These are phyloP conservation scores for Syngnathoides biaculeatus DNA, from an alignment of 2,113 vertebrate species.

Conservation along the genomic window DNA sequence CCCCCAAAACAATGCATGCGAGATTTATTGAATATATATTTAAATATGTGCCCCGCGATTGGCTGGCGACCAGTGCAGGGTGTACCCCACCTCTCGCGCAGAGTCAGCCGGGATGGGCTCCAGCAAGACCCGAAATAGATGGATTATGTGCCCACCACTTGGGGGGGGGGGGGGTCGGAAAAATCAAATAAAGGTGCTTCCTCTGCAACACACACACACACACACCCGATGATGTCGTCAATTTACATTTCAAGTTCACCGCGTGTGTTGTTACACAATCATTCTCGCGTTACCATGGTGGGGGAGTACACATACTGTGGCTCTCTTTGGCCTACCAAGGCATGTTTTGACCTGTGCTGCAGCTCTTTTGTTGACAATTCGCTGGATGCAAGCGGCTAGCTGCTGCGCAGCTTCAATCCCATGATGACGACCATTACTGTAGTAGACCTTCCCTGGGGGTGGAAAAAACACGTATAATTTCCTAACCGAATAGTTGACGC, in stretches of 20 bases:
- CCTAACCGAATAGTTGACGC: background rate
- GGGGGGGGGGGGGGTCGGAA: background rate
- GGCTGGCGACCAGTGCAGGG: too few relatives aligned
- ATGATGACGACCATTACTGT: background rate
- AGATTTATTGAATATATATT: too few relatives aligned
- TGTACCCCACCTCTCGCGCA: too few relatives aligned
- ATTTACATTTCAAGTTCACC: conserved; percentile 70
- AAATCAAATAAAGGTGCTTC: conserved; percentile 4
- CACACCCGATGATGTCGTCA: conserved; percentile 55
- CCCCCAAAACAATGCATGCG: too few relatives aligned
- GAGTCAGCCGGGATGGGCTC: too few relatives aligned
- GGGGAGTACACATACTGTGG: conserved; percentile 57
- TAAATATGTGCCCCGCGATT: too few relatives aligned
- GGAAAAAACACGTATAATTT: background rate
- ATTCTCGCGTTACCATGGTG: conserved; percentile 68
- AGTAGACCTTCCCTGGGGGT: background rate
- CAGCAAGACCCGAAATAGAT: too few relatives aligned
- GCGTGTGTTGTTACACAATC: conserved; percentile 67
- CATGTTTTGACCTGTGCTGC: conserved; percentile 68
- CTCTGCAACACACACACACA: conserved; percentile 38
- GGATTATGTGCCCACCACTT: background rate
- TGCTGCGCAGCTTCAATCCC: conserved; percentile 42
- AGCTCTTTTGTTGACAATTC: conserved; percentile 62
- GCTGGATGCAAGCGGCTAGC: conserved; percentile 48
- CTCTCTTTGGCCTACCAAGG: conserved; percentile 64